phyloP scores from a whole-genome alignment of 2,113 vertebrate genomes.

The Psammodynastes pulverulentus region DNA sequence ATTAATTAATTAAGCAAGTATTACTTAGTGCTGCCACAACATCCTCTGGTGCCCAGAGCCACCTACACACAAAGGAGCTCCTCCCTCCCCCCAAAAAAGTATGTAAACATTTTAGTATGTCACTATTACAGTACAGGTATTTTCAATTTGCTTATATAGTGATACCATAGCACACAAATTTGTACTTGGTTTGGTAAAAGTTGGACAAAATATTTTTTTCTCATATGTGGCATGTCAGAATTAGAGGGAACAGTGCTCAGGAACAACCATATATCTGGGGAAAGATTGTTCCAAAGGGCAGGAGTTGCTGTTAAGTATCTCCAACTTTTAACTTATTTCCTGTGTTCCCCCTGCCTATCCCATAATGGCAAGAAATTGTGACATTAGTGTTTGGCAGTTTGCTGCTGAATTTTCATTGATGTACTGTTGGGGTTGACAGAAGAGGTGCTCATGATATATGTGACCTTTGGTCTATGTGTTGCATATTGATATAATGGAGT shows the following conservation, averaged over 20 bases:
- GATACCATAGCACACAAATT: background rate
- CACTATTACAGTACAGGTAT: background rate
- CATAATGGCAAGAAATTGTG: background rate
- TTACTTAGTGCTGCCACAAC: background rate
- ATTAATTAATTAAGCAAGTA: background rate
- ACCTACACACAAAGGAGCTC: background rate
- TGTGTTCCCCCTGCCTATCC: background rate
- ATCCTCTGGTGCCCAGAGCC: background rate
- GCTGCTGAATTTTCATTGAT: background rate
- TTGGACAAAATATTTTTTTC: background rate
- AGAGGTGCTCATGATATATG: background rate
- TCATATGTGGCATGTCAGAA: background rate
- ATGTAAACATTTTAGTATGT: background rate
- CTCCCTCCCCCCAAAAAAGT: background rate
- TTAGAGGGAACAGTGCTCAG: background rate
- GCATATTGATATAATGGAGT: background rate
- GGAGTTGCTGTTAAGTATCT: background rate
- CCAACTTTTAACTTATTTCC: background rate
- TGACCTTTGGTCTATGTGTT: background rate
- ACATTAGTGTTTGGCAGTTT: background rate
- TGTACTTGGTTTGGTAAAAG: background rate
- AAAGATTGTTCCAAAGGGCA: background rate
- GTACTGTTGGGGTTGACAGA: background rate
- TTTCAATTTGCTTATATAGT: background rate
- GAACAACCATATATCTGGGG: background rate